Evolutionary conservation across 2,888 invertebrate species (phyloP).

Genomic region (Aradus depressus): DNA sequence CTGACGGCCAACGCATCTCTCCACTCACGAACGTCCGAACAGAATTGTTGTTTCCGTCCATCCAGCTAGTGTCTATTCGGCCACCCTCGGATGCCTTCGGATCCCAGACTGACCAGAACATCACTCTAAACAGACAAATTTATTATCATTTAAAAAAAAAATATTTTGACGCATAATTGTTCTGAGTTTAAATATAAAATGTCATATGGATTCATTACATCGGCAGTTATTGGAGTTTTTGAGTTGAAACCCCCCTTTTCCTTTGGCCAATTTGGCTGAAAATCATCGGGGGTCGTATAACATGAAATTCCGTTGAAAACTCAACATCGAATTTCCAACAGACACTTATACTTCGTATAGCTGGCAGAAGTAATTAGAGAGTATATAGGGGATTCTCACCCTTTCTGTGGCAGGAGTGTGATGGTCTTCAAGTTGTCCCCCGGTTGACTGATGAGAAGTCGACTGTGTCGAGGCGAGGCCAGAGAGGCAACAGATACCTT

Average conservation of each 20-base stretch:
- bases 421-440: conserved; percentile 6
- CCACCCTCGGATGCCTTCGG: conserved; percentile 39
- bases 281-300: too few relatives aligned
- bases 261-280: too few relatives aligned
- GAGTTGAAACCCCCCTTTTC: too few relatives aligned
- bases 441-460: neutral
- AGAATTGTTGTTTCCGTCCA: conserved; percentile 58
- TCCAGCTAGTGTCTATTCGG: conserved; percentile 55
- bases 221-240: too few relatives aligned
- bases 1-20: conserved; percentile 79
- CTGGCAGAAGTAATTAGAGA: neutral
- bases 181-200: too few relatives aligned
- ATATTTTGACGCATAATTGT: too few relatives aligned
- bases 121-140: conserved; percentile 38
- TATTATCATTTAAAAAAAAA: too few relatives aligned
- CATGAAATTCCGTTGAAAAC: too few relatives aligned
- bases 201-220: too few relatives aligned
- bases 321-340: too few relatives aligned
- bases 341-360: too few relatives aligned
- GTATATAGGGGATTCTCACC: neutral
- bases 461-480: conserved; percentile 1
- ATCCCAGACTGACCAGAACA: conserved; percentile 72
- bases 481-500: conserved; percentile 18
- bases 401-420: neutral
- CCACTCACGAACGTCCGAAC: conserved; percentile 42